Evolutionary conservation across 2,113 vertebrate genomes (phyloP), one percentile per base, ranked within the genome.

Genomic region (Amphilophus citrinellus): DNA sequence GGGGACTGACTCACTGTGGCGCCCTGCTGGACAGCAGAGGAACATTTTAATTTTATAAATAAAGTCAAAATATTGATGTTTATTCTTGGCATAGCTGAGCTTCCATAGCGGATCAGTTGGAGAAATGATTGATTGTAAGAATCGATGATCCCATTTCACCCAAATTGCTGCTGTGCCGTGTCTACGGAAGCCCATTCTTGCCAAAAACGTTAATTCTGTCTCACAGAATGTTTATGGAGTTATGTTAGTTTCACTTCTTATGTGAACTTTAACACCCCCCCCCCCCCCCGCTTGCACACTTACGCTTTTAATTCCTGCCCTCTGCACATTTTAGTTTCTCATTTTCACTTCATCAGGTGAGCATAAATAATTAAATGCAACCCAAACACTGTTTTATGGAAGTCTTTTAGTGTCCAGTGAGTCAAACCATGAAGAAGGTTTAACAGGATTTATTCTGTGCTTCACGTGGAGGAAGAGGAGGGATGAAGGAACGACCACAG

Each of bases 91-190:
- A 65, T 4, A 65, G 27, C 10, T 57, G 30, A 50, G 10, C 77
- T 57, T 65, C 47, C 3, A 18, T 39, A 65, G 0, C 0, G 3
- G 2, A 20, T 7, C 10, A 73, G 24, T 14, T 50, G 44, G 24
- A 39, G 37, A 39, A 66, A 3, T 8, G 7, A 65, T 50, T 50
- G 47, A 17, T 14, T 65, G 6, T 22, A 42, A 56, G 47, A 32
- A 4, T n/a, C 32, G 15, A 53, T 18, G 15, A 7, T 24, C 57
- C 50, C 59, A 10, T 60, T 27, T 60, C 14, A 30, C 7, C 8
- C 7, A 57, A 10, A 10, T 57, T 3, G 2, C 18, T 56, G 53
- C 44, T 71, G 66, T 53, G 27, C 4, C 47, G 10, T 8, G 2
- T 2, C 42, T 32, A 14, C 1, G 47, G 66, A 77, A 35, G 37